Base-by-base conservation (phyloP, 2,113 vertebrate genomes). In the Salvelinus alpinus region DNA sequence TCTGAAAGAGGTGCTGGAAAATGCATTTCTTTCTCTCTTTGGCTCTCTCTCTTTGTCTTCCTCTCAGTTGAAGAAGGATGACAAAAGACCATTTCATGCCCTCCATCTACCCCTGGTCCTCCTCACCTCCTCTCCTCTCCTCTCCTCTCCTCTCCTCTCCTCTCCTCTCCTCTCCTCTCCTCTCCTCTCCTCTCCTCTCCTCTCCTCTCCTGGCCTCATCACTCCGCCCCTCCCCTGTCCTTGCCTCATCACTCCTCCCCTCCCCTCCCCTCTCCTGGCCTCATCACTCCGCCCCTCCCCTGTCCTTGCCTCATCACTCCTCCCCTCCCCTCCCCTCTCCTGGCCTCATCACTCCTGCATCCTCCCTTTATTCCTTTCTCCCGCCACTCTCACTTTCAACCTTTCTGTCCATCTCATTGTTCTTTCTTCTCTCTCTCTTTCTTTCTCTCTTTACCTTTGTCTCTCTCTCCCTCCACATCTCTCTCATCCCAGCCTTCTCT, bases 61-160 rank as follows among this genome's bases (percentile, higher is more conserved):
- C 29, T 59, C 47, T 68, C 64, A 11, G 24, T 67, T 31, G 67
- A n/a, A 76, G 34, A n/a, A n/a, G n/a, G 66, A 88, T 76, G 87
- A 92, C 90, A 92, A 85, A 91, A 88, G 86, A 84, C 77, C 86
- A 82, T 90, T 91, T 88, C 82, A 86, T 77, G 79, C 86, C 85
- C 86, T 44, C 78, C 78, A 86, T 82, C 57, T 80, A 84, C 82
- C 57, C 84, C 79, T 76, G 68, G 78, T 62, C 25, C 72, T 31
- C 57, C 27, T 29, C 3, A 3, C 27, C 3, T 4, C 3, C 27
- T 27, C 27, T 27, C 27, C 3, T 3, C 3, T 3, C 3, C 27
- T 27, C 27, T 27, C 27, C 27, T 27, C 27, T 27, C 27, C 27
- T 25, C 25, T 25, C 25, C 1, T 25, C 25, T 25, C 25, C 25